phyloP scores from a whole-genome alignment of 2,888 invertebrate genomes.

The Drosophila kambysellisi region DNA sequence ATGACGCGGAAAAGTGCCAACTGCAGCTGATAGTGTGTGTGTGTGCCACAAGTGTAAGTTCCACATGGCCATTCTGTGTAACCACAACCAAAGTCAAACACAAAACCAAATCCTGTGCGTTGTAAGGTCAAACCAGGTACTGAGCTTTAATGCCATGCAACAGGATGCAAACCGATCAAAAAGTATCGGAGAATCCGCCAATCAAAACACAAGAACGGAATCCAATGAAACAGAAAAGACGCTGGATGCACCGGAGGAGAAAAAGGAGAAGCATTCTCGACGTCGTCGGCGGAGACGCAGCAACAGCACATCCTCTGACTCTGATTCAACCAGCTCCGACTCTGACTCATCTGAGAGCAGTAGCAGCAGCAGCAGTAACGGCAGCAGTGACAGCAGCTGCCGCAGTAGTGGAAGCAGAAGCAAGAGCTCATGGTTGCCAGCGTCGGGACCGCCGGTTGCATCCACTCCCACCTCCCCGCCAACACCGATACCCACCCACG shows the following conservation, averaged over 20 bases:
- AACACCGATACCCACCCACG: neutral
- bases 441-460: neutral
- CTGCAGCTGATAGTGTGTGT: constrained; percentile 9
- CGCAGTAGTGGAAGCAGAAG: constrained; percentile 20
- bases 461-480: constrained; percentile 33
- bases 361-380: constrained; percentile 13
- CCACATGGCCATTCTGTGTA: constrained; percentile 65
- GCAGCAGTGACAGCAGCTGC: constrained; percentile 17
- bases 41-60: neutral
- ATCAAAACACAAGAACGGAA: constrained; percentile 52
- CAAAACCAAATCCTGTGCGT: constrained; percentile 38
- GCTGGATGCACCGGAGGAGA: constrained; percentile 36
- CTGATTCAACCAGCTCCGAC: constrained; percentile 39
- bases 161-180: constrained; percentile 72
- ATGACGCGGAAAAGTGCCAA: constrained; percentile 8
- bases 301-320: constrained; percentile 43
- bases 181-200: constrained; percentile 58
- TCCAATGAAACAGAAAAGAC: constrained; percentile 59
- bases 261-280: constrained; percentile 32
- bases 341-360: constrained; percentile 28
- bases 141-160: constrained; percentile 68
- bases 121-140: constrained; percentile 37
- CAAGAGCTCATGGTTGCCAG: constrained; percentile 16
- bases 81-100: constrained; percentile 32
- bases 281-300: constrained; percentile 28